Evolutionary conservation across 64 coral and sea anemone genomes (phyloP), one percentile per base, ranked within the genome.

Genomic region (Porites lutea): DNA sequence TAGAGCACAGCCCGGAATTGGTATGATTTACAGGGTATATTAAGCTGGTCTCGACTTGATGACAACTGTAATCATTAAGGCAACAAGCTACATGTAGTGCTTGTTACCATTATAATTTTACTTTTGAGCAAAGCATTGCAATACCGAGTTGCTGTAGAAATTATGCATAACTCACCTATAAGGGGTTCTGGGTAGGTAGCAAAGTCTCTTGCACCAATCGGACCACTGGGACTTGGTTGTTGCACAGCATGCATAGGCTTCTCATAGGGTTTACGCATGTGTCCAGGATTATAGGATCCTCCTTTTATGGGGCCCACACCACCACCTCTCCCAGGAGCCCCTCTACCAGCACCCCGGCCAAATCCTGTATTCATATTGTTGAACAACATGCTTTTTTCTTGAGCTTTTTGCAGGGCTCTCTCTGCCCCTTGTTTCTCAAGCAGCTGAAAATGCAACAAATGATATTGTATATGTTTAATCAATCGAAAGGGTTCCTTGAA

Each of bases 371-470:
- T 82, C 67, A 62, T 65, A 0, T 43, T 48, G 0, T 87, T 71
- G 21, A 85, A 68, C 15, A 77, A 58, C 6, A 84, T 20, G 22
- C 16, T 6, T 47, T 65, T 92, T 23, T 90, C 77, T 58, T 91
- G 83, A 15, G 78, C 81, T 76, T 97, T 88, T 53, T 89, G 75
- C 68, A 91, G 86, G 7, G 87, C 88, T 72, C 80, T 88, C 82
- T 92, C 95, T 13, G 92, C 95, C 50, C 95, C 95, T 88, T 97
- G 95, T 82, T 94, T 97, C 51, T 97, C 95, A 6, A 97, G 77
- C 15, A 63, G 74, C 95, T 96, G 15, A 18, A 15, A 80, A 23
- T 16, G 43, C 8, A 16, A 19, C 79, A 52, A 14, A 54, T 69
- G 20, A 74, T 27, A 13, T 48, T 21, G 0, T 48, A 70, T 6